Evolutionary conservation across 2,113 vertebrate species (phyloP), one percentile per base, ranked within the genome.

Genomic region (Reinhardtius hippoglossoides): DNA sequence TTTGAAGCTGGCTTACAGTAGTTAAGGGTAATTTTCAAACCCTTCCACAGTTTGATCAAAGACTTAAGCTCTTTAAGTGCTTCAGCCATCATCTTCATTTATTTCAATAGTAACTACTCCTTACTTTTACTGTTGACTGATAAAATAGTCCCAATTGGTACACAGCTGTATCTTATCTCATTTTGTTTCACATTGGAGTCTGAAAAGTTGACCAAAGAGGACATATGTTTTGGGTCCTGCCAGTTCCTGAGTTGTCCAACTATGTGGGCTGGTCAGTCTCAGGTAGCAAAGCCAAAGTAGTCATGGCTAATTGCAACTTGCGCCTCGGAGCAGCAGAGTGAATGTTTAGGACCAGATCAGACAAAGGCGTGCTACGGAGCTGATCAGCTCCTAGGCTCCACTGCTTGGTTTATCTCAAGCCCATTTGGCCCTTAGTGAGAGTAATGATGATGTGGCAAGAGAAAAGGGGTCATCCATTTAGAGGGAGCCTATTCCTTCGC

Each of bases 401-500:
- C 42, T 31, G 20, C 81, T 61, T 63, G 48, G 0, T 71, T 85
- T 79, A 54, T 76, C 31, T 70, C 1, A 4, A 67, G 65, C 44
- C 76, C 42, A 74, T 60, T 65, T 31, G 69, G 37, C 23, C 35
- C 64, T 69, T 21, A 42, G 65, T 66, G 55, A 82, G 72, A 83
- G 21, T 66, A 66, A 86, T 80, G 48, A 71, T 75, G 58, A 67
- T 75, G 42, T 63, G 76, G 35, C 55, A 50, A 58, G 26, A 83
- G 67, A 86, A 87, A 52, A 31, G 82, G 67, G 77, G 81, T 84
- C 81, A 71, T 78, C 62, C 72, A 20, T 79, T 75, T 71, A 73
- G 55, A 9, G 20, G n/a, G 35, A 0, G 26, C 57, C 42, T 35
- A 76, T 73, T 67, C 26, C 26, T 52, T 71, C 37, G 20, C 58